Evolutionary conservation across 2,113 vertebrate species (phyloP).

Genomic region (Sterna hirundo): DNA sequence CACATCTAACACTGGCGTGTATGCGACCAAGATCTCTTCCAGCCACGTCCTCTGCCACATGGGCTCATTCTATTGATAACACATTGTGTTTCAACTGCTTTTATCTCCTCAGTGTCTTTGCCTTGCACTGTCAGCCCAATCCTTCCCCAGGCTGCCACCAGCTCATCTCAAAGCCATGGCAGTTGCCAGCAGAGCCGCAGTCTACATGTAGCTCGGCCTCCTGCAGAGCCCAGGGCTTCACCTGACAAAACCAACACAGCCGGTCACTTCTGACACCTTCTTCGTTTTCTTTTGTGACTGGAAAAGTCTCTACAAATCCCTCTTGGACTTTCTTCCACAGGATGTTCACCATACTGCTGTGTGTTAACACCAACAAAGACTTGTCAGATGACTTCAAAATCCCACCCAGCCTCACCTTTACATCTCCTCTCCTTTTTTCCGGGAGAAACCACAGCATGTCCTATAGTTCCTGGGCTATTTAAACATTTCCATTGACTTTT

Average conservation of each 20-base stretch:
- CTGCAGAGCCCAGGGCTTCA: not conserved
- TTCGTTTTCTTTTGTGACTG: not conserved
- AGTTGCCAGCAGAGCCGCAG: not conserved
- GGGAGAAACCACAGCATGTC: not conserved
- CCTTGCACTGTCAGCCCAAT: not conserved
- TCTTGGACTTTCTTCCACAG: not conserved
- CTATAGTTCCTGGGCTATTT: not conserved
- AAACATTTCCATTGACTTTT: not conserved
- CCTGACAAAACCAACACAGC: not conserved
- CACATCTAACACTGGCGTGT: not conserved
- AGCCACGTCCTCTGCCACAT: not conserved
- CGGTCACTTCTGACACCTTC: not conserved
- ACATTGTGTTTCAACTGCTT: not conserved
- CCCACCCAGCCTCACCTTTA: not conserved
- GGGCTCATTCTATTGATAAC: not conserved
- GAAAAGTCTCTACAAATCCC: not conserved
- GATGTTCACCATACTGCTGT: not conserved
- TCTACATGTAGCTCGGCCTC: not conserved
- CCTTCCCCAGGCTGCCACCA: not conserved
- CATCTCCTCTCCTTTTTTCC: not conserved
- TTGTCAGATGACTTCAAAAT: not conserved
- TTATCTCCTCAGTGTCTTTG: not conserved
- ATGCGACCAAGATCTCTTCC: not conserved
- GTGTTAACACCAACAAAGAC: not conserved
- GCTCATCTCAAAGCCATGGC: not conserved